Conservation (phyloP, 2,113 vertebrate genomes). For the Sisor rabdophorus region DNA sequence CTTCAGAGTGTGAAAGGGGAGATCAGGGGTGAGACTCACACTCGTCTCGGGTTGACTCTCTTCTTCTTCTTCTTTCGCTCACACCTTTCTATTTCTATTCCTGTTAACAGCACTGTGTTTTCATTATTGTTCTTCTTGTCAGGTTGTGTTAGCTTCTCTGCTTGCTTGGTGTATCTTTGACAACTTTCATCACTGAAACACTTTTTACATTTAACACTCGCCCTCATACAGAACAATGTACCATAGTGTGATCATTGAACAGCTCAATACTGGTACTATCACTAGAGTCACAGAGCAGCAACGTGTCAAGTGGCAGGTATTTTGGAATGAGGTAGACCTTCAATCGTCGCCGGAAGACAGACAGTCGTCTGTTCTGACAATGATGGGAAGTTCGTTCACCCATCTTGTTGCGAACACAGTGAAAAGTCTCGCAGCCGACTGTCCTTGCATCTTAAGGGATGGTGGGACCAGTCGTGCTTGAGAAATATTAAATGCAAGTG, state of each 20-base stretch:
- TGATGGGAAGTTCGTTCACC: too few relatives aligned
- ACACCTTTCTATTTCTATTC: conserved; percentile 17
- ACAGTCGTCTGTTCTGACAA: too few relatives aligned
- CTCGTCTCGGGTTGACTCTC: neutral
- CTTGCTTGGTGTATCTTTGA: neutral
- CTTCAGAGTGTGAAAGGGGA: conserved; percentile 32
- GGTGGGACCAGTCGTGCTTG: neutral
- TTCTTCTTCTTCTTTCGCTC: conserved; percentile 17
- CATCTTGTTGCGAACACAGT: too few relatives aligned
- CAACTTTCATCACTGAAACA: neutral
- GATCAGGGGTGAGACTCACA: conserved; percentile 40
- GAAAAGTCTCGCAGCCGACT: too few relatives aligned
- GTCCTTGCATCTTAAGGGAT: too few relatives aligned
- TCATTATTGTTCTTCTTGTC: conserved; percentile 14
- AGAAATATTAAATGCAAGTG: neutral
- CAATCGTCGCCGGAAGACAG: too few relatives aligned
- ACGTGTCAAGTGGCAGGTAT: too few relatives aligned
- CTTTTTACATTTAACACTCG: too few relatives aligned
- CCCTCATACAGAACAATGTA: too few relatives aligned
- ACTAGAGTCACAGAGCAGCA: too few relatives aligned
- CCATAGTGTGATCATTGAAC: neutral
- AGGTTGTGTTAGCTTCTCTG: neutral
- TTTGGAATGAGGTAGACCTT: neutral
- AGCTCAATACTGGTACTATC: neutral
- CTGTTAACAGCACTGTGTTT: neutral